Percentiles rank a stretch among this genome's conserved stretches.
phyloP scores from a whole-genome alignment of 2,888 invertebrate species.

The Danaus chrysippus region DNA sequence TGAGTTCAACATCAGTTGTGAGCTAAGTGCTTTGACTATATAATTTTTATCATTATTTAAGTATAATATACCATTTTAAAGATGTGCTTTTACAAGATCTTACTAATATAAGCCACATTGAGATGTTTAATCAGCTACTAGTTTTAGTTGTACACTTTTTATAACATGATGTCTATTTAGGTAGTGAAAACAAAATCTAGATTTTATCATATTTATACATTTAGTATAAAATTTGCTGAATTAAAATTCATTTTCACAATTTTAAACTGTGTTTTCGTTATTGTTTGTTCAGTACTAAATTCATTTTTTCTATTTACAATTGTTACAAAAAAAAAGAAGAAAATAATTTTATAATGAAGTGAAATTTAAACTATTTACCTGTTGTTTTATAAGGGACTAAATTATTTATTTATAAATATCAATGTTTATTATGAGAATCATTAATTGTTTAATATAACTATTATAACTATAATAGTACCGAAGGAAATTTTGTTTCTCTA shows the following conservation, averaged over 20 bases:
- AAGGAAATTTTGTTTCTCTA: slow-evolving; percentile 2
- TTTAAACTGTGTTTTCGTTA: slow-evolving; percentile 62
- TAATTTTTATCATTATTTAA: slow-evolving; percentile 77
- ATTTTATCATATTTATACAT: slow-evolving; percentile 79
- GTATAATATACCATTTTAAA: slow-evolving; percentile 74
- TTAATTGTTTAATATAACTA: background rate
- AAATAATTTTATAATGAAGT: background rate
- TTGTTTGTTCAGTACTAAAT: slow-evolving; percentile 24
- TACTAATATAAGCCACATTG: slow-evolving; percentile 77
- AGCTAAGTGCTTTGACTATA: slow-evolving; percentile 75
- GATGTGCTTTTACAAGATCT: slow-evolving; percentile 78
- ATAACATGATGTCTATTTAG: slow-evolving; percentile 79
- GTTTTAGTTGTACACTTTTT: slow-evolving; percentile 80
- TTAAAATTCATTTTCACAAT: slow-evolving; percentile 79
- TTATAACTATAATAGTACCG: background rate
- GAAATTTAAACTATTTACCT: too few species aligned
- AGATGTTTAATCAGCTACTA: slow-evolving; percentile 79
- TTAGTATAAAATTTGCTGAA: slow-evolving; percentile 80
- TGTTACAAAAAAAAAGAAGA: background rate
- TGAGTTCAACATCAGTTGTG: slow-evolving; percentile 71
- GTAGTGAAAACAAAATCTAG: slow-evolving; percentile 78
- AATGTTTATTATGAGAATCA: background rate
- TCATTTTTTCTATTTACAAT: background rate
- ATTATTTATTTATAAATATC: slow-evolving; percentile 1
- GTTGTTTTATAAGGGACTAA: background rate